A percentile compares a stretch with the other conserved stretches of the same genome.
Evolutionary conservation across 1,140 invertebrate species (phyloP).

Genomic region (Euborellia annulipes): DNA sequence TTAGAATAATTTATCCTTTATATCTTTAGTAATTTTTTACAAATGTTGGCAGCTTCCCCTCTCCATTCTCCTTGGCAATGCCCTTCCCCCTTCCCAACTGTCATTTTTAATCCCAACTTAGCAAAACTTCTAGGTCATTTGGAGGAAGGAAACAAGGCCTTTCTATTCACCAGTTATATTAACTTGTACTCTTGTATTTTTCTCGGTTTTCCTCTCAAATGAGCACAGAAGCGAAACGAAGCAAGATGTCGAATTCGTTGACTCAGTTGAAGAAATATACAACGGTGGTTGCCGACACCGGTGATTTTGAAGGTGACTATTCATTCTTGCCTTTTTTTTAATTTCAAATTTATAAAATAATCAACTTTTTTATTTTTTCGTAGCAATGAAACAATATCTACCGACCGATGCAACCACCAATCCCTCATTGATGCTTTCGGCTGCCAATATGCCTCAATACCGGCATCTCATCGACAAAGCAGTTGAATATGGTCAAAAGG

Average conservation of each 20-base stretch:
- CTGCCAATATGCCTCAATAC: conserved; percentile 84
- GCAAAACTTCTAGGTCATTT: no score
- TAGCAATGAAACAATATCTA: conserved; percentile 91
- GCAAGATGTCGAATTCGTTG: conserved; percentile 48
- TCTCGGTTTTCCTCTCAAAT: no score
- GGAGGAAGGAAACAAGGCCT: no score
- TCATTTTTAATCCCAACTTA: no score
- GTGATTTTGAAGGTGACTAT: conserved; percentile 84
- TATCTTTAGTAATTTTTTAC: no score
- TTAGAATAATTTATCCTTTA: no score
- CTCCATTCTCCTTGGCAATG: no score
- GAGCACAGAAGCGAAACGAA: conserved; percentile 31
- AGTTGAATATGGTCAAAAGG: conserved; percentile 65
- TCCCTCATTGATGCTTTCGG: conserved; percentile 89
- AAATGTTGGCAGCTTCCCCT: no score
- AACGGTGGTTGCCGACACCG: conserved; percentile 93
- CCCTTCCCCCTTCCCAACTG: no score
- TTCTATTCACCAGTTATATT: no score
- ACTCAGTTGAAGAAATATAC: conserved; percentile 80
- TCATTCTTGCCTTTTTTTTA: conserved; percentile 8
- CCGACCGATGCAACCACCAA: conserved; percentile 99
- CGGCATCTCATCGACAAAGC: conserved; percentile 76
- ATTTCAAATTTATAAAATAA: background rate
- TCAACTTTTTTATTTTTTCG: conserved; percentile 22
- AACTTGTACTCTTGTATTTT: no score